Percentiles rank a stretch among this genome's conserved stretches.
Conservation (phyloP, 2,888 invertebrate species). For the Platycnemis pennipes region DNA sequence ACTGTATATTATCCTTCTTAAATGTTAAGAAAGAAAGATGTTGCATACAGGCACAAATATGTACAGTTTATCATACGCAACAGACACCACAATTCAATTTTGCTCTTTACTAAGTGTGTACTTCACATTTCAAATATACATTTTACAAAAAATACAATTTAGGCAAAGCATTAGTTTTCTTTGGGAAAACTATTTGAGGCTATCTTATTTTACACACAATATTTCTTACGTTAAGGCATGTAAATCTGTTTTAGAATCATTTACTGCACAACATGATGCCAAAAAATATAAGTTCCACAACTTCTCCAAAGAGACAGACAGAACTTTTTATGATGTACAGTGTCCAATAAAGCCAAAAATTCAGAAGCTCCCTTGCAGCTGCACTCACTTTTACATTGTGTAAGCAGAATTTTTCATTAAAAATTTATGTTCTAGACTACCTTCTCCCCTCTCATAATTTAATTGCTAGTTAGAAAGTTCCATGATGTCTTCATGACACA, state of each 20-base stretch:
- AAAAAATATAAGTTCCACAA: slow-evolving; percentile 35
- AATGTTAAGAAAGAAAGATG: slow-evolving; percentile 52
- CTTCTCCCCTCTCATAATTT: background rate
- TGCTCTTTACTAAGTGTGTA: background rate
- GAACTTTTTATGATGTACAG: background rate
- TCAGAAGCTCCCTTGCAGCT: background rate
- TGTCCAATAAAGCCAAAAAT: background rate
- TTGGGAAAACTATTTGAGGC: slow-evolving; percentile 5
- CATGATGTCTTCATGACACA: background rate
- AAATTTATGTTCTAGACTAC: background rate
- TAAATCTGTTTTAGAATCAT: background rate
- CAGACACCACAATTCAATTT: slow-evolving; percentile 7
- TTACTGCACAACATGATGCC: slow-evolving; percentile 23
- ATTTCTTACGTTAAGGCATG: slow-evolving; percentile 8
- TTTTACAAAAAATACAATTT: slow-evolving; percentile 48
- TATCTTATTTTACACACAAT: background rate
- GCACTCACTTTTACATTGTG: background rate
- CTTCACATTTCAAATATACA: background rate
- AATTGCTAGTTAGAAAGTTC: background rate
- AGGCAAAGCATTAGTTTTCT: slow-evolving; percentile 44
- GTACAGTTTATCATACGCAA: background rate
- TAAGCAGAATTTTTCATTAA: background rate
- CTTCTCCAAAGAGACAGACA: background rate
- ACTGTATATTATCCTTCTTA: slow-evolving; percentile 39
- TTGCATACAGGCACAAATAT: slow-evolving; percentile 39